Percentiles rank a stretch among this genome's conserved stretches.
These are phyloP conservation scores for Takifugu rubripes DNA, from an alignment of 2,797 vertebrate species.

Conservation along the genomic window DNA sequence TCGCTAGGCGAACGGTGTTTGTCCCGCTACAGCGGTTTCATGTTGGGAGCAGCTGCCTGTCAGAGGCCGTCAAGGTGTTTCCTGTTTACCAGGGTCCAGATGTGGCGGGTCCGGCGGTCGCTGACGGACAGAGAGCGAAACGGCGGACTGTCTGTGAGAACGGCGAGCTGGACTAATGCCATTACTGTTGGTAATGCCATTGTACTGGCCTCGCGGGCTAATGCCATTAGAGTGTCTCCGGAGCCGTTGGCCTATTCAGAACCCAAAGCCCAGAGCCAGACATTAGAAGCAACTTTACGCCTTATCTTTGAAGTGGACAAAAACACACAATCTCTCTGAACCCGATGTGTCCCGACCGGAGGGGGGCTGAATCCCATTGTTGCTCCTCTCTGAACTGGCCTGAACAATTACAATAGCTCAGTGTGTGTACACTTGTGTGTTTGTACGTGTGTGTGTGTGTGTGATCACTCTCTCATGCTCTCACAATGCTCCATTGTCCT, in stretches of 20 bases:
- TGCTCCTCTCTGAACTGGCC: conserved; percentile 64
- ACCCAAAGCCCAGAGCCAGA: conserved; percentile 53
- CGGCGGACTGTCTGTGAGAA: conserved; percentile 40
- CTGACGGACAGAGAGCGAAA: conserved; percentile 5
- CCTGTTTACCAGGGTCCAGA: conserved; percentile 45
- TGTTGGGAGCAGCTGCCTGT: conserved; percentile 10
- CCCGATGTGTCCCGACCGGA: conserved; percentile 40
- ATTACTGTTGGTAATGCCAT: conserved; percentile 70
- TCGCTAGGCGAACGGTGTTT: background rate
- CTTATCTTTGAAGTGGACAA: conserved; percentile 73
- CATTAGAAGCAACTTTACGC: conserved; percentile 71
- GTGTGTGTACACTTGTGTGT: conserved; percentile 43
- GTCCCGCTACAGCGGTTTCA: background rate
- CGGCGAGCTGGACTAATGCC: conserved; percentile 58
- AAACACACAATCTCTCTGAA: conserved; percentile 63
- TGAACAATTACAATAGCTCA: conserved; percentile 61
- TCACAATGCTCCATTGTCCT: conserved; percentile 78
- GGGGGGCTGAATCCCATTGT: conserved; percentile 47
- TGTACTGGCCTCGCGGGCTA: conserved; percentile 58
- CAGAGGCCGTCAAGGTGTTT: conserved; percentile 53
- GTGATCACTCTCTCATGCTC: conserved; percentile 53
- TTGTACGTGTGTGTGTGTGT: conserved; percentile 28
- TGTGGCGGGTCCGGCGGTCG: conserved; percentile 12
- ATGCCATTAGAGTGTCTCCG: conserved; percentile 65
- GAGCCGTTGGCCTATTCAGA: conserved; percentile 49